These are phyloP conservation scores for Leptoclinus maculatus DNA, from an alignment of 2,797 vertebrate genomes.

Conservation along the genomic window DNA sequence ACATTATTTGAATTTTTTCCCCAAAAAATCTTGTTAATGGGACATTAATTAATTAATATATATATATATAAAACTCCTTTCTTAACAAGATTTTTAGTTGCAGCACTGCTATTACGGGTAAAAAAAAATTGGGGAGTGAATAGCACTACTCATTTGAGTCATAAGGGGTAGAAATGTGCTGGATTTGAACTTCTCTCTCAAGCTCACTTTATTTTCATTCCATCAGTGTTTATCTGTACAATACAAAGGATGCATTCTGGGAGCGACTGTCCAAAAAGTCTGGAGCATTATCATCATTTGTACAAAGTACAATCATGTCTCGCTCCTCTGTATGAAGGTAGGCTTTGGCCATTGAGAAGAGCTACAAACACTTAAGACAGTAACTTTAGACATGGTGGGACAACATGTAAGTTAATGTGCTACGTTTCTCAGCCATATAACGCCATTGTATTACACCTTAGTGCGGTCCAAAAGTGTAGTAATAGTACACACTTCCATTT, in stretches of 20 bases:
- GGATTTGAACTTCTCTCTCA: neutral
- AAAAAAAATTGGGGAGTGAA: no score
- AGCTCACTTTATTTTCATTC: neutral
- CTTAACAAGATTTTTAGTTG: no score
- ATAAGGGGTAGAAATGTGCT: neutral
- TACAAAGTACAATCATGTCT: no score
- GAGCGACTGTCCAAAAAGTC: neutral
- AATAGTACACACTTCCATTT: neutral
- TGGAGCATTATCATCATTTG: neutral
- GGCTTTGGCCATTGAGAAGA: neutral
- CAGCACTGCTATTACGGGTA: no score
- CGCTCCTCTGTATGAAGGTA: neutral
- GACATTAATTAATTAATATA: no score
- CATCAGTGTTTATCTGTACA: slow-evolving; percentile 1
- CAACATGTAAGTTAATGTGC: neutral
- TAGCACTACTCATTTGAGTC: no score
- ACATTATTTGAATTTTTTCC: neutral
- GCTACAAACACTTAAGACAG: neutral
- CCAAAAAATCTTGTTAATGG: neutral
- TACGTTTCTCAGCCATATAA: neutral
- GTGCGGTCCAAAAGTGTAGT: neutral
- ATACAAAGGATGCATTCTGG: slow-evolving; percentile 3
- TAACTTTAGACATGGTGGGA: neutral
- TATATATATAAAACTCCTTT: neutral
- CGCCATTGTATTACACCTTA: neutral